phyloP scores from a whole-genome alignment of 2,797 vertebrate genomes.

The Peromyscus melanophrys region DNA sequence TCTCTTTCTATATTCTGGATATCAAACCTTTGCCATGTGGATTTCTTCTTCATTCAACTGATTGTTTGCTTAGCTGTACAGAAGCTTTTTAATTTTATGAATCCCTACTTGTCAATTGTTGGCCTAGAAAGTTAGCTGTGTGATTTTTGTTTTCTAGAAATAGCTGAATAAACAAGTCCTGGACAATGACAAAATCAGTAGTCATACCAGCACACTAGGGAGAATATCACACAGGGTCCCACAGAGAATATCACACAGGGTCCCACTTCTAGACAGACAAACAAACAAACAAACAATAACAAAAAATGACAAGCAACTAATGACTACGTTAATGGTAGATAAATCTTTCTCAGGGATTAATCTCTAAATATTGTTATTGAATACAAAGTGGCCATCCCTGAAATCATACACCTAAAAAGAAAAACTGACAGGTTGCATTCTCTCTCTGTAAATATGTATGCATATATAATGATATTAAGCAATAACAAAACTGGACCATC shows the following conservation, averaged over 20 bases:
- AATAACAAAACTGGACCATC: background rate
- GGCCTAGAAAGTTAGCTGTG: background rate
- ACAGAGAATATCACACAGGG: background rate
- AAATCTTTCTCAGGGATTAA: no score
- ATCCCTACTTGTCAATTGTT: background rate
- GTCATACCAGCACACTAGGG: background rate
- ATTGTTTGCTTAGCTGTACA: background rate
- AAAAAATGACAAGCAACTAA: background rate
- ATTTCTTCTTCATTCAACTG: background rate
- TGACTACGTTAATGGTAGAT: background rate
- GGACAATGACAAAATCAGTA: background rate
- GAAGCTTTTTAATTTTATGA: background rate
- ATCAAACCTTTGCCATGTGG: background rate
- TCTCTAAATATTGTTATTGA: background rate
- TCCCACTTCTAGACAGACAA: background rate
- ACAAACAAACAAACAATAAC: background rate
- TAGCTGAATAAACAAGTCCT: no score
- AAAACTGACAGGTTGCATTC: background rate
- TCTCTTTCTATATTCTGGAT: background rate
- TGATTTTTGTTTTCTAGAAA: no score
- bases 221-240: background rate
- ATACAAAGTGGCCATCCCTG: background rate
- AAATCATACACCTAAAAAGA: background rate
- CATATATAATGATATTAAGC: background rate
- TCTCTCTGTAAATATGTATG: background rate